Percentiles rank a stretch among this genome's conserved stretches.
Evolutionary conservation across 2,888 invertebrate species (phyloP).

Genomic region (Byasa hedistus): DNA sequence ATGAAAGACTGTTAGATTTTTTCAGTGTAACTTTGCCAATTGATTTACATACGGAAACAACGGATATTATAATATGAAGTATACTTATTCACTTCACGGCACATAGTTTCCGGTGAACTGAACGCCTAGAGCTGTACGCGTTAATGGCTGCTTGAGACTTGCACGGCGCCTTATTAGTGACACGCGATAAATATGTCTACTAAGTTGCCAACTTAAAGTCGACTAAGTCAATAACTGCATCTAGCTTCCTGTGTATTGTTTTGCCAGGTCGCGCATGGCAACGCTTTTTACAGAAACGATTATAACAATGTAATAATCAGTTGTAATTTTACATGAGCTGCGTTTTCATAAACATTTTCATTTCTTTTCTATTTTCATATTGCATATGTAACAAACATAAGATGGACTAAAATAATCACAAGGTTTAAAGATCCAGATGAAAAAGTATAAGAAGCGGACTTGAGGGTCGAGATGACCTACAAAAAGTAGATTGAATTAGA

Average conservation of each 20-base stretch:
- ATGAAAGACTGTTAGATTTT: slow-evolving; percentile 4
- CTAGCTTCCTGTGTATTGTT: slow-evolving; percentile 23
- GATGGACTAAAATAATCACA: no score
- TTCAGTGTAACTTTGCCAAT: slow-evolving; percentile 39
- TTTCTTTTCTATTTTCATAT: not conserved
- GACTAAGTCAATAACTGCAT: slow-evolving; percentile 18
- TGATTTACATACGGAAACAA: slow-evolving; percentile 56
- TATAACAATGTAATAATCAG: not conserved
- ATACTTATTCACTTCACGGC: slow-evolving; percentile 55
- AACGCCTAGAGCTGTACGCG: slow-evolving; percentile 8
- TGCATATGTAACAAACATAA: no score
- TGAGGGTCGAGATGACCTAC: no score
- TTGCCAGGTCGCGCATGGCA: not conserved
- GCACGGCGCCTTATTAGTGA: slow-evolving; percentile 31
- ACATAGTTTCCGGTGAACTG: slow-evolving; percentile 58
- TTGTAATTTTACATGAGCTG: not conserved
- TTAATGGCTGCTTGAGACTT: slow-evolving; percentile 14
- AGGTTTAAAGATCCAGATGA: no score
- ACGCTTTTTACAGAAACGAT: not conserved
- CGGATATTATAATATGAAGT: slow-evolving; percentile 44
- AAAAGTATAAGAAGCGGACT: no score
- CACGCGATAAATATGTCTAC: slow-evolving; percentile 26
- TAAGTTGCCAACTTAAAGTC: slow-evolving; percentile 22
- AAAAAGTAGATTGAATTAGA: no score
- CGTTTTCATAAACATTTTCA: not conserved